Conservation (phyloP, 2,797 vertebrate genomes). For the Hipposideros larvatus region DNA sequence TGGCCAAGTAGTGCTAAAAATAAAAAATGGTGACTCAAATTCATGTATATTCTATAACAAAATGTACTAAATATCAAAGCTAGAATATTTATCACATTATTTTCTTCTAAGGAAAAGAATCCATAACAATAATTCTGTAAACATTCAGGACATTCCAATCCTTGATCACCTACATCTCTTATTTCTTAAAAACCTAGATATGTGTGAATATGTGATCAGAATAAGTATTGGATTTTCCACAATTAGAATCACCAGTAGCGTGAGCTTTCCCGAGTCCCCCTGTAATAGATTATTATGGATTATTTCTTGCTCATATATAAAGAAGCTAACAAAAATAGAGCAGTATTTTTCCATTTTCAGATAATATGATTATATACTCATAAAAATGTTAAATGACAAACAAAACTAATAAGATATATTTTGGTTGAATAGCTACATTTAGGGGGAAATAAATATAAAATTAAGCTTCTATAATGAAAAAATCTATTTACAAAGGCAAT, state of each 20-base stretch:
- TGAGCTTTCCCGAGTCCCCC: background rate
- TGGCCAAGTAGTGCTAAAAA: background rate
- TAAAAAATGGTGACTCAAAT: background rate
- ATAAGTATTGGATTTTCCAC: background rate
- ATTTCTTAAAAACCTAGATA: conserved; percentile 1
- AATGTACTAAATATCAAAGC: background rate
- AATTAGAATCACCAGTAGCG: background rate
- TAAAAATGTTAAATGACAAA: background rate
- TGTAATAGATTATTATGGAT: background rate
- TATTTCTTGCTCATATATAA: background rate
- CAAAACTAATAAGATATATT: background rate
- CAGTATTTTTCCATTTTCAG: background rate
- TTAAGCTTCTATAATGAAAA: background rate
- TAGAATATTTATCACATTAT: background rate
- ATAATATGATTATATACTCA: background rate
- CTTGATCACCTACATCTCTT: background rate
- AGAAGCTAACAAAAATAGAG: background rate
- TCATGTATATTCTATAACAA: background rate
- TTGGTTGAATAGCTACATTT: background rate
- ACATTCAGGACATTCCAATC: background rate
- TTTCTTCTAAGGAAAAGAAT: background rate
- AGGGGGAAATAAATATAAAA: background rate
- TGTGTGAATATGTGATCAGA: background rate
- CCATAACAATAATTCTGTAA: background rate
- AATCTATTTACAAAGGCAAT: background rate